These are phyloP conservation scores for Adelges cooleyi DNA, from an alignment of 1,140 invertebrate genomes.

Conservation along the genomic window DNA sequence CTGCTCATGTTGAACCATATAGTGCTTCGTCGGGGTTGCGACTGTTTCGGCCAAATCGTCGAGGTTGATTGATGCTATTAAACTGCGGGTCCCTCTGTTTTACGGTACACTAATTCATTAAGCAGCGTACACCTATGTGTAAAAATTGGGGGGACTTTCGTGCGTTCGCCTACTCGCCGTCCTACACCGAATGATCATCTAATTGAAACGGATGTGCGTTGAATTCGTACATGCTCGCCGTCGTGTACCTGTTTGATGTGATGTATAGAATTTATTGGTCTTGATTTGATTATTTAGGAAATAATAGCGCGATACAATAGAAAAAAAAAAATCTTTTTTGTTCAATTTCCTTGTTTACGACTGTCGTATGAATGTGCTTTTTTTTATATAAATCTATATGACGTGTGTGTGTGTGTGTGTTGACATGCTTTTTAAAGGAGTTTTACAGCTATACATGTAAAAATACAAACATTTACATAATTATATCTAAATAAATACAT, in stretches of 20 bases:
- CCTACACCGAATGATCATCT: conserved; percentile 7
- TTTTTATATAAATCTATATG: not conserved
- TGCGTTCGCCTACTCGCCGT: conserved; percentile 15
- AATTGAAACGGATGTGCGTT: conserved; percentile 21
- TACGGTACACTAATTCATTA: not conserved
- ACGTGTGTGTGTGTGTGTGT: too few relatives aligned
- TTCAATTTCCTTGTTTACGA: too few relatives aligned
- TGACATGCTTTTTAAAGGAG: too few relatives aligned
- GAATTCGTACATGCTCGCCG: not conserved
- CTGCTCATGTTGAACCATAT: not conserved
- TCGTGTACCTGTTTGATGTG: conserved; percentile 2
- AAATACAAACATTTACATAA: too few relatives aligned
- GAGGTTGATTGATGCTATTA: conserved; percentile 21
- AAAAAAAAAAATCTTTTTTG: too few relatives aligned
- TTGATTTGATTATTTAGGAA: not conserved
- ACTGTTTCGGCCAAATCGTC: not conserved
- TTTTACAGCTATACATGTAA: too few relatives aligned
- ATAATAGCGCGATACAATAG: too few relatives aligned
- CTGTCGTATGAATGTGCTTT: not conserved
- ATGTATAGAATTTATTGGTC: conserved; percentile 4
- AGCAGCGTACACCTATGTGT: not conserved
- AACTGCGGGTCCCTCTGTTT: conserved; percentile 2
- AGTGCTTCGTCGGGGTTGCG: not conserved
- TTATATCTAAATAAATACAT: too few relatives aligned
- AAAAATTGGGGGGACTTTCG: conserved; percentile 10